Base-by-base conservation (phyloP, 2,797 vertebrate species). In the Balearica regulorum region DNA sequence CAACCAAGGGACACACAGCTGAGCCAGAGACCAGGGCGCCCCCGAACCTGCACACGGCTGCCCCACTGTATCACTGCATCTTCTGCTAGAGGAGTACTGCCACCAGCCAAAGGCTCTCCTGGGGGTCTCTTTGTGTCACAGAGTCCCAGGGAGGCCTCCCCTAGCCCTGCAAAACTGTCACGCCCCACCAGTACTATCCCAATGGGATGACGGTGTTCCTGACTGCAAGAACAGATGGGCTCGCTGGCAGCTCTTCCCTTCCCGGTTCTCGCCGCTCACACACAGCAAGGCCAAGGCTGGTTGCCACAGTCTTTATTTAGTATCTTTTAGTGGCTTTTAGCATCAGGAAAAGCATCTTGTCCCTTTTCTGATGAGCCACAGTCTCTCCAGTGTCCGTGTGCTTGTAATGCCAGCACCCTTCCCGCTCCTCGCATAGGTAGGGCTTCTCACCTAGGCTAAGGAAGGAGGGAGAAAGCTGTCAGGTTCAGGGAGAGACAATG, bases 11-110 rank as follows among this genome's bases (percentile, higher is more conserved):
- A 33, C 2, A 4, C 11, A 15, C 0, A 28, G 33, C 13, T 0
- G 0, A 53, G 39, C 8, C 33, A 46, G 35, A 61, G 29, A 53
- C 16, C 43, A 51, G 48, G 24, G 43, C 20, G 64, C 4, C 13
- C 19, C 20, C 1, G 1, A 53, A 51, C 39, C 12, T 46, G n/a
- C 41, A 11, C 5, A 16, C 0, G 0, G 7, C 6, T 6, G 1
- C 66, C 11, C 22, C 35, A 5, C 33, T 57, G 11, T 33, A 65
- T 77, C 8, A 3, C 37, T 33, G 28, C 28, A 26, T 28, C 26
- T 78, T 31, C 53, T 68, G 33, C 29, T 65, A 12, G 62, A 51
- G n/a, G 62, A 66, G 65, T 31, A 12, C 29, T 76, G 64, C 29
- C 76, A 66, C 29, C 16, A 75, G 33, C 33, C 53, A 54, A 9